Percentiles rank a stretch among this genome's conserved stretches.
These are phyloP conservation scores for Drosophila lacertosa DNA, from an alignment of 1,140 invertebrate genomes.

Conservation along the genomic window DNA sequence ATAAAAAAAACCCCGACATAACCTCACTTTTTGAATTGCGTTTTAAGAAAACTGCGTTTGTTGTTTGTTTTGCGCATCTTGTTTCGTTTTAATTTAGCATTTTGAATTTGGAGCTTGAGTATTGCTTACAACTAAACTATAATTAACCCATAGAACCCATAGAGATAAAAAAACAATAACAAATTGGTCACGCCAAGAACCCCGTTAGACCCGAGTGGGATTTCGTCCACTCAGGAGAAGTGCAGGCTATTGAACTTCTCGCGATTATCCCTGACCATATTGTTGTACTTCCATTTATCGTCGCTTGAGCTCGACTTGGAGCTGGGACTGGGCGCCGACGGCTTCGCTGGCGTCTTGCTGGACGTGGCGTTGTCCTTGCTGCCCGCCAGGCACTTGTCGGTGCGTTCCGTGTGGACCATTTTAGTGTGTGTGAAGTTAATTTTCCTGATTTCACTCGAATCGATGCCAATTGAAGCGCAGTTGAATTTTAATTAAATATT, in stretches of 20 bases:
- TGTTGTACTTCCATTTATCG: conserved; percentile 83
- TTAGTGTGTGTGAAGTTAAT: conserved; percentile 33
- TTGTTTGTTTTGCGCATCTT: conserved; percentile 55
- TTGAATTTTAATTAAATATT: conserved; percentile 25
- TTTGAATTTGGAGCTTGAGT: no score
- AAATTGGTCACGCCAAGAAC: conserved; percentile 23
- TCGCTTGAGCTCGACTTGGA: conserved; percentile 57
- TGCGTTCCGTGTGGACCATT: conserved; percentile 80
- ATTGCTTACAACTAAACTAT: conserved; percentile 42
- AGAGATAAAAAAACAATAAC: conserved; percentile 41
- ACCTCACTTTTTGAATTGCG: conserved; percentile 10
- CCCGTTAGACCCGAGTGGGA: no score
- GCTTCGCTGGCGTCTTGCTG: conserved; percentile 25
- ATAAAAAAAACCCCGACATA: not conserved
- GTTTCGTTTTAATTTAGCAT: conserved; percentile 30
- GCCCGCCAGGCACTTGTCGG: conserved; percentile 60
- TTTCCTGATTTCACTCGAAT: conserved; percentile 3
- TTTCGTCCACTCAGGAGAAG: conserved; percentile 73
- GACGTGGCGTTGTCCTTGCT: conserved; percentile 45
- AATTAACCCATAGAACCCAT: conserved; percentile 37
- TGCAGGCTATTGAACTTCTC: conserved; percentile 79
- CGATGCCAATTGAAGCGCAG: conserved; percentile 18
- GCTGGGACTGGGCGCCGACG: conserved; percentile 19
- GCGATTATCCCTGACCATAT: conserved; percentile 77
- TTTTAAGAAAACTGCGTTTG: not conserved